Conservation (phyloP, 1,140 invertebrate species). For the Pristionchus pacificus region DNA sequence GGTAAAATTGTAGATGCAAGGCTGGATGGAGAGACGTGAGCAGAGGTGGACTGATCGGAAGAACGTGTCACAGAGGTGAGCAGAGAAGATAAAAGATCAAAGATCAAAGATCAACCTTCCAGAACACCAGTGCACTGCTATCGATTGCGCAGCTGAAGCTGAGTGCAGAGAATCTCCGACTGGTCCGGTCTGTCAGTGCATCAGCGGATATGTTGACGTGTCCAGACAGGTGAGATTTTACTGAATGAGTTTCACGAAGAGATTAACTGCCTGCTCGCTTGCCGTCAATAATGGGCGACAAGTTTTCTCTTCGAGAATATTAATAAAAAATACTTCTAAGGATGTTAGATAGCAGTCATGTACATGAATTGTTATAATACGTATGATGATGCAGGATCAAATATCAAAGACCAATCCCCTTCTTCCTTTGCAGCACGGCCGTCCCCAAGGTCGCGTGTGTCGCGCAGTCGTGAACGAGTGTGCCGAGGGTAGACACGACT, state of each 20-base stretch:
- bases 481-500: conserved; percentile 49
- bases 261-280: too few species aligned
- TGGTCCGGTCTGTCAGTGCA: conserved; percentile 51
- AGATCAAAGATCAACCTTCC: conserved; percentile 21
- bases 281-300: too few species aligned
- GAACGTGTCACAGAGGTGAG: conserved; percentile 47
- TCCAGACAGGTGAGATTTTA: too few species aligned
- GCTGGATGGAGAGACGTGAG: conserved; percentile 53
- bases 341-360: too few species aligned
- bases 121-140: conserved; percentile 45
- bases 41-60: conserved; percentile 19
- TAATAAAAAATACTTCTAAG: too few species aligned
- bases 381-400: too few species aligned
- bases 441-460: conserved; percentile 49
- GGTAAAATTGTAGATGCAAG: conserved; percentile 38
- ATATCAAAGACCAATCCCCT: too few species aligned
- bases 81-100: neutral
- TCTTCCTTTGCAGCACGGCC: conserved; percentile 52
- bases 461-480: conserved; percentile 51
- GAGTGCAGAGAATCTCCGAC: conserved; percentile 48
- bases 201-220: conserved; percentile 40
- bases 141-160: conserved; percentile 55
- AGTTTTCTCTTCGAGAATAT: too few species aligned
- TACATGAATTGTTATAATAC: too few species aligned
- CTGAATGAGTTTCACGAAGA: too few species aligned